A percentile compares a stretch with the other conserved stretches of the same genome.
These are phyloP conservation scores for Aphelocoma californica DNA, from an alignment of 2,797 vertebrate genomes.

Conservation along the genomic window DNA sequence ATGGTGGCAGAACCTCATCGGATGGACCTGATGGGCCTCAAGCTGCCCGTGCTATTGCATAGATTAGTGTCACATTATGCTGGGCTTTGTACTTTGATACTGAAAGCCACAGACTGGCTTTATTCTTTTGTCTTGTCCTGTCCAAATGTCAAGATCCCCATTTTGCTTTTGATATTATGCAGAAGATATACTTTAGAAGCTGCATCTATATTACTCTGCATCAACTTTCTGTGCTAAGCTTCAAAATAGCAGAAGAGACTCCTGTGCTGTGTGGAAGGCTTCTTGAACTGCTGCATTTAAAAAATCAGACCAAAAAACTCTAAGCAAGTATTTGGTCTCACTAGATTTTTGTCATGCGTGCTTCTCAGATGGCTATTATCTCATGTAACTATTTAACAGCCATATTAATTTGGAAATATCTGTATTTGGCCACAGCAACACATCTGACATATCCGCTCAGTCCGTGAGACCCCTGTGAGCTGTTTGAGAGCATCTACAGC, in stretches of 20 bases:
- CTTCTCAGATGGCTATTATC: background rate
- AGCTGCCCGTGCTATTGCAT: background rate
- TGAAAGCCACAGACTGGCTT: background rate
- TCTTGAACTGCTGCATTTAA: background rate
- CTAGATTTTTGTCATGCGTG: background rate
- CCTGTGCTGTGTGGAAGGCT: background rate
- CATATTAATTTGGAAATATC: background rate
- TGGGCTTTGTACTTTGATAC: background rate
- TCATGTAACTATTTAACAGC: background rate
- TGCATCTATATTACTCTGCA: background rate
- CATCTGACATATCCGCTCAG: background rate
- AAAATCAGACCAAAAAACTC: background rate
- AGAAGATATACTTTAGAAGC: background rate
- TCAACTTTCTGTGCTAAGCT: background rate
- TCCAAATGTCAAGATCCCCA: background rate
- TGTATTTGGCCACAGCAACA: background rate
- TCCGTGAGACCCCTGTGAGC: fast-evolving
- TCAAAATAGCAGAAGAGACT: background rate
- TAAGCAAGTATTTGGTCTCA: fast-evolving
- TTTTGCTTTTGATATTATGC: background rate
- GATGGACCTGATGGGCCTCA: background rate
- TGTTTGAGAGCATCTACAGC: background rate
- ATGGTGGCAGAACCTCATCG: conserved; percentile 15
- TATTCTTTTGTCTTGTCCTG: background rate
- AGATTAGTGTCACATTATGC: background rate